Conservation (phyloP, 2,797 vertebrate species). For the Urophycis tenuis region DNA sequence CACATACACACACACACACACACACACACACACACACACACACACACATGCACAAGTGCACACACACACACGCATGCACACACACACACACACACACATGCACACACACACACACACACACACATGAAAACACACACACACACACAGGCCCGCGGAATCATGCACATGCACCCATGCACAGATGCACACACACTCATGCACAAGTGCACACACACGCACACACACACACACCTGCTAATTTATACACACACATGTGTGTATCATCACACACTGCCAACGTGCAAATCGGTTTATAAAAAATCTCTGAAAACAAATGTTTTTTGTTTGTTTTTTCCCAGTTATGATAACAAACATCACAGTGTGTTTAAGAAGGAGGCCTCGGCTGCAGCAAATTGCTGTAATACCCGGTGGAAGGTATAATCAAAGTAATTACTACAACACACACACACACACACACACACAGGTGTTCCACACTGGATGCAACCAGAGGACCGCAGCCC, state of each 20-base stretch:
- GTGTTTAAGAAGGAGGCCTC: conserved; percentile 44
- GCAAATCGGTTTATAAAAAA: conserved; percentile 19
- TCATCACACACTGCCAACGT: neutral
- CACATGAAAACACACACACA: neutral
- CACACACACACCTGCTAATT: neutral
- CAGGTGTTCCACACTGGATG: conserved; percentile 57
- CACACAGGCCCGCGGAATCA: no score
- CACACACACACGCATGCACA: neutral
- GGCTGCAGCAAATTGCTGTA: conserved; percentile 47
- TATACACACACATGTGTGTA: conserved; percentile 15
- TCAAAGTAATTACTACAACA: conserved; percentile 67
- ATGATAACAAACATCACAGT: conserved; percentile 40
- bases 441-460: conserved; percentile 30
- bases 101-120: conserved; percentile 13
- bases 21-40: neutral
- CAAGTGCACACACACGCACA: conserved; percentile 4
- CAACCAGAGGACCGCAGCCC: conserved; percentile 36
- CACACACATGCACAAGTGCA: neutral
- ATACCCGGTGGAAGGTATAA: conserved; percentile 59
- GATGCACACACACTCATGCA: neutral
- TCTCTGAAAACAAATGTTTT: conserved; percentile 37
- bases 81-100: conserved; percentile 1
- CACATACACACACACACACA: neutral
- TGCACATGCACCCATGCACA: neutral
- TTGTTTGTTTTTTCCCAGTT: conserved; percentile 34